Conservation (phyloP, 2,797 vertebrate species). For the Buceros bicornis region DNA sequence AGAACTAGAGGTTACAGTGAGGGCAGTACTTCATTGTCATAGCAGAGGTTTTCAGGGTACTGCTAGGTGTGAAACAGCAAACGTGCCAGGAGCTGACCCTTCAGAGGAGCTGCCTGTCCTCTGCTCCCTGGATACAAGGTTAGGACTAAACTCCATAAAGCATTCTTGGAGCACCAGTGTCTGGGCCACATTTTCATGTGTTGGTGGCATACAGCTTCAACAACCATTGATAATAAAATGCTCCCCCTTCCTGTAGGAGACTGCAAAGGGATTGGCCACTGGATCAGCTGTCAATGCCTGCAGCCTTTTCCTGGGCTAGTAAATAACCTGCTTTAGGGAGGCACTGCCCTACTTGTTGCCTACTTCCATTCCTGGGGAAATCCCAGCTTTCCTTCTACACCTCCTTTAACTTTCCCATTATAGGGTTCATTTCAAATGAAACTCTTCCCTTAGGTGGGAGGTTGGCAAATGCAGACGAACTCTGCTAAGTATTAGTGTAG, state of each 20-base stretch:
- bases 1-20: not conserved
- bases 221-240: not conserved
- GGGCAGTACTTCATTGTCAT: not conserved
- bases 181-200: not conserved
- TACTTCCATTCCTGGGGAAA: not conserved
- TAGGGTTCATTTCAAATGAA: not conserved
- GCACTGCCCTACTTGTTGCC: not conserved
- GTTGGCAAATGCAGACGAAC: not conserved
- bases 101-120: not conserved
- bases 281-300: not conserved
- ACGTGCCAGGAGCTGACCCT: not conserved
- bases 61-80: not conserved
- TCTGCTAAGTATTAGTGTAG: not conserved
- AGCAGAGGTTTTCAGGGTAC: not conserved
- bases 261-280: not conserved
- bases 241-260: not conserved
- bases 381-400: not conserved
- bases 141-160: conserved; percentile 28
- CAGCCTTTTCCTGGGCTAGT: not conserved
- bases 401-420: not conserved
- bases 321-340: not conserved
- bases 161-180: not conserved
- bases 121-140: not conserved
- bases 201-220: not conserved
- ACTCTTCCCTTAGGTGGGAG: not conserved